Evolutionary conservation across 2,797 vertebrate genomes (phyloP).

Genomic region (Parauchenoglanis punctatus): DNA sequence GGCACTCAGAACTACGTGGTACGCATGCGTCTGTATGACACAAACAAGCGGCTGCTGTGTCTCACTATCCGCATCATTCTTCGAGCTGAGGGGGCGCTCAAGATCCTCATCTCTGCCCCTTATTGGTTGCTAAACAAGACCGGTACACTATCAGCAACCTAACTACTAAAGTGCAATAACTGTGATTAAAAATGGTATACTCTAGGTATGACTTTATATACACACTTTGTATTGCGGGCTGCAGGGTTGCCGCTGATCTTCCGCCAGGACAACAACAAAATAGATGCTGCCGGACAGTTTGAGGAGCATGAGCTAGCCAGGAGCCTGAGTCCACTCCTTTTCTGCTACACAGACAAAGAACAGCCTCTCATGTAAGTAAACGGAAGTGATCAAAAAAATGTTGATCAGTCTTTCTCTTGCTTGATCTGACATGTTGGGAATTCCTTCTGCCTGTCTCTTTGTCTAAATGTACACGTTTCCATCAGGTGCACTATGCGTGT

Average conservation of each 20-base stretch:
- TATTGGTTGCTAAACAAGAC: conserved; percentile 99
- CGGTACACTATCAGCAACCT: conserved; percentile 68
- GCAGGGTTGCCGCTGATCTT: conserved; percentile 94
- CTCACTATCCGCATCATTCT: conserved; percentile 92
- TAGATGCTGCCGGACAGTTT: conserved; percentile 92
- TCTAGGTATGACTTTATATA: neutral
- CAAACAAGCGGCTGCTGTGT: conserved; percentile 85
- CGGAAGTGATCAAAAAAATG: neutral
- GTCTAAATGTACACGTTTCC: conserved; percentile 1
- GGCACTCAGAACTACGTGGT: conserved; percentile 97
- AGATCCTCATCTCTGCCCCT: conserved; percentile 90
- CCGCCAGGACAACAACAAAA: conserved; percentile 93
- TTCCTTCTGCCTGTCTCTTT: neutral
- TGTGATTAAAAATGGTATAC: neutral
- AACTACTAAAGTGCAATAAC: neutral
- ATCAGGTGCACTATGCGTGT: conserved; percentile 93
- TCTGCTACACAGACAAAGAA: conserved; percentile 97
- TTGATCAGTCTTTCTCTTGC: neutral
- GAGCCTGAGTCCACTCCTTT: conserved; percentile 93
- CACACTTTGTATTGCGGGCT: neutral
- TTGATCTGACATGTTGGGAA: neutral
- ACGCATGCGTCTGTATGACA: conserved; percentile 90
- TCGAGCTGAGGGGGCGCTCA: conserved; percentile 90
- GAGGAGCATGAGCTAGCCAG: conserved; percentile 96
- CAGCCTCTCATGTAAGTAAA: conserved; percentile 85